Conservation (phyloP, 2,113 vertebrate species). For the Amia ocellicauda region DNA sequence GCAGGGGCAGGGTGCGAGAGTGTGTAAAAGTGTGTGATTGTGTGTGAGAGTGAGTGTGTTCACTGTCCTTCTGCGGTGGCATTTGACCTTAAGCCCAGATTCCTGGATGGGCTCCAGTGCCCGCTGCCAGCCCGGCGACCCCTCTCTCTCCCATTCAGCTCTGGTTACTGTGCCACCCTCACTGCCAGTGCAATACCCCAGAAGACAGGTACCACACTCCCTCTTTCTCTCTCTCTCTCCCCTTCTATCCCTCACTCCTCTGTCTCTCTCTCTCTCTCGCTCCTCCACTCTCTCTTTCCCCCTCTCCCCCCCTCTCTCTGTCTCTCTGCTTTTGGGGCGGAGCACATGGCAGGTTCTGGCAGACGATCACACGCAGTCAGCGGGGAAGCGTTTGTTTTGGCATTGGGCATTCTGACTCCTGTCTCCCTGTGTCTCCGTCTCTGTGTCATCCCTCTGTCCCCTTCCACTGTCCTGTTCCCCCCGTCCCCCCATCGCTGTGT, state of each 20-base stretch:
- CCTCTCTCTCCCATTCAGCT: conserved; percentile 12
- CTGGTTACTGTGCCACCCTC: conserved; percentile 10
- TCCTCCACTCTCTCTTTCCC: neutral
- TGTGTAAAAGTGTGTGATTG: too few species aligned
- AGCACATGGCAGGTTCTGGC: conserved; percentile 1
- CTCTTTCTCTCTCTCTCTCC: neutral
- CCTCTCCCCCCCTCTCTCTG: too few species aligned
- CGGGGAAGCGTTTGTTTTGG: neutral
- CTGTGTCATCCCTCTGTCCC: neutral
- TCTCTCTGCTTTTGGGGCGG: neutral
- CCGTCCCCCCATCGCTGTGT: too few species aligned
- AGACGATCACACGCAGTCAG: neutral
- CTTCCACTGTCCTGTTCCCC: neutral
- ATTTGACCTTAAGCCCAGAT: conserved; percentile 31
- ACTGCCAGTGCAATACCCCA: neutral
- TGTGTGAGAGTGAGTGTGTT: too few species aligned
- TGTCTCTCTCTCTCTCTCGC: neutral
- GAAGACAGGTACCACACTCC: neutral
- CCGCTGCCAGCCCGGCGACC: neutral
- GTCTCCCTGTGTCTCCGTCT: too few species aligned
- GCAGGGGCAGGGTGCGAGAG: too few species aligned
- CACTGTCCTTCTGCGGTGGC: conserved; percentile 22
- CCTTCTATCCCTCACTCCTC: too few species aligned
- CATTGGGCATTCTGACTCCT: conserved; percentile 9
- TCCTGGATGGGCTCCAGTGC: conserved; percentile 13